A percentile compares a stretch with the other conserved stretches of the same genome.
Conservation (phyloP, 2,113 vertebrate species). For the Ictalurus punctatus region DNA sequence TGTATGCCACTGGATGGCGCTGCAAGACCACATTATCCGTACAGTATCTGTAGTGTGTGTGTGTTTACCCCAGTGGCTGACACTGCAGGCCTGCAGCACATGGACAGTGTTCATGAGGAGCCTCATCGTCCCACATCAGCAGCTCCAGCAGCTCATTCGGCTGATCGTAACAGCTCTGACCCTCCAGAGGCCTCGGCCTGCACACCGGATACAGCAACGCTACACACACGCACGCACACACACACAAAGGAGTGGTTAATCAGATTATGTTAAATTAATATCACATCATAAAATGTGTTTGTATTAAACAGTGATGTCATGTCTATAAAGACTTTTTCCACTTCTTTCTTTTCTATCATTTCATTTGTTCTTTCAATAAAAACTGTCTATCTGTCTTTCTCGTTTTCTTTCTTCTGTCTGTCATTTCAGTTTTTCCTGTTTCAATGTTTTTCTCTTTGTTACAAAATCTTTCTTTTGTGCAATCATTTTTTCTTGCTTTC, state of each 20-base stretch:
- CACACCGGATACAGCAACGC: constrained; percentile 91
- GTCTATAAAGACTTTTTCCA: background rate
- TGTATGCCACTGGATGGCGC: background rate
- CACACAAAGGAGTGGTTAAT: background rate
- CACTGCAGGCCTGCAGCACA: constrained; percentile 82
- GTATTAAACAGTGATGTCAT: background rate
- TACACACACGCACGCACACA: constrained; percentile 56
- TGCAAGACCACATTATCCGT: background rate
- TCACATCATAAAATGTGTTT: background rate
- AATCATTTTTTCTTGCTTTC: background rate
- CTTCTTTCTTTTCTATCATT: background rate
- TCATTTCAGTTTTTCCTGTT: background rate
- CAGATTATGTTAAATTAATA: background rate
- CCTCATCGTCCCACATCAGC: constrained; percentile 88
- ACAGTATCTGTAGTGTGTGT: background rate
- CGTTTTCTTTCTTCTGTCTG: background rate
- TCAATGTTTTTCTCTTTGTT: background rate
- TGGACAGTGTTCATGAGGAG: constrained; percentile 82
- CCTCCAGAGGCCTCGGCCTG: constrained; percentile 77
- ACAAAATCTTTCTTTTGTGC: background rate
- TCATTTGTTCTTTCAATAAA: background rate
- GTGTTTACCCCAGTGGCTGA: constrained; percentile 78
- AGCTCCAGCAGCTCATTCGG: constrained; percentile 83
- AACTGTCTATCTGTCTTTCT: background rate
- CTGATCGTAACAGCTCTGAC: constrained; percentile 78